A percentile compares a stretch with the other conserved stretches of the same genome.
Evolutionary conservation across 2,888 invertebrate species (phyloP).

Genomic region (Spisula subtruncata): DNA sequence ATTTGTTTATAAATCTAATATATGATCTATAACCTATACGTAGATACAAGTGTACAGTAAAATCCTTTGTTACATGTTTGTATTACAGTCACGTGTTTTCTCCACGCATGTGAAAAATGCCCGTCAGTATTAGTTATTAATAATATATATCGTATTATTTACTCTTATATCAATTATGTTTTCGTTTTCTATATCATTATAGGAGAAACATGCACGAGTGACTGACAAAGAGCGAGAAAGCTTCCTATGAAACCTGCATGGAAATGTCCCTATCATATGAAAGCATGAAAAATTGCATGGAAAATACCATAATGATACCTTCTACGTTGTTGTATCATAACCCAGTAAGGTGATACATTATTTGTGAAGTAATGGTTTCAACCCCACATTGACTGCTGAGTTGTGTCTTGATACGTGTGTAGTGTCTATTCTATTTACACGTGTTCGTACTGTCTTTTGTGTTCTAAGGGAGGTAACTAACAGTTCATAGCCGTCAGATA

Average conservation of each 20-base stretch:
- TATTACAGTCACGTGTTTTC: background rate
- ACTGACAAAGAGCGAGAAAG: constrained; percentile 71
- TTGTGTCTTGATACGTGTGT: constrained; percentile 5
- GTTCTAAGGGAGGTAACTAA: background rate
- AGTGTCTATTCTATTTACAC: background rate
- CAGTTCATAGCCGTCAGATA: background rate
- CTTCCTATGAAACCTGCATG: constrained; percentile 60
- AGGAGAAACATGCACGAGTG: constrained; percentile 64
- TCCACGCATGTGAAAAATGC: background rate
- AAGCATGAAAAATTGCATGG: constrained; percentile 24
- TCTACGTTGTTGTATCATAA: background rate
- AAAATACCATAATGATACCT: background rate
- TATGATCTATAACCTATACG: too few relatives aligned
- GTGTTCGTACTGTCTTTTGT: background rate
- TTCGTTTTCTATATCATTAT: constrained; percentile 53
- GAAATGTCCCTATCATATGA: constrained; percentile 16
- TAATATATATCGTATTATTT: background rate
- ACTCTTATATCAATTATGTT: constrained; percentile 1
- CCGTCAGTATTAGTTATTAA: background rate
- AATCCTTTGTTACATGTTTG: background rate
- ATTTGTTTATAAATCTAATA: too few relatives aligned
- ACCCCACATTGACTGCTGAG: background rate
- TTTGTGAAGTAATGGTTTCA: background rate
- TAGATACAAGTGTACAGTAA: background rate
- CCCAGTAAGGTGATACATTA: background rate